Evolutionary conservation across 2,113 vertebrate species (phyloP).

Genomic region (Zosterops japonicus): DNA sequence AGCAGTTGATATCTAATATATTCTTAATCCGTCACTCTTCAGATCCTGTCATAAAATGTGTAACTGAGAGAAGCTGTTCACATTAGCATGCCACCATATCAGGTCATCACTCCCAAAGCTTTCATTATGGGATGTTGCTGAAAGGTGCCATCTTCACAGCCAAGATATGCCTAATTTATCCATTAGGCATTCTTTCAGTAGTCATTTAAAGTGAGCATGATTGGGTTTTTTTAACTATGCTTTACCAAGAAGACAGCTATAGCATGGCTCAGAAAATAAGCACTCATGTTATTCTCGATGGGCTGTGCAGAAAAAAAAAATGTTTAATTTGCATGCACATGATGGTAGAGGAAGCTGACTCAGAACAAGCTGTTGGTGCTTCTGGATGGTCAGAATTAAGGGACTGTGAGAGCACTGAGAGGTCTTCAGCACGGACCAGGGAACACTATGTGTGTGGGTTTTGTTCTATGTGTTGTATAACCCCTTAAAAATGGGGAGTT

Average conservation of each 20-base stretch:
- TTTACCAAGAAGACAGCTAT: slow-evolving; percentile 10
- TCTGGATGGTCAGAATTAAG: background rate
- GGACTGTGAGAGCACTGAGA: background rate
- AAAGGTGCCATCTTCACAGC: background rate
- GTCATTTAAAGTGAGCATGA: background rate
- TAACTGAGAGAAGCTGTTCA: background rate
- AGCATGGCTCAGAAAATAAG: background rate
- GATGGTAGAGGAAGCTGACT: background rate
- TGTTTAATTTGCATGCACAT: background rate
- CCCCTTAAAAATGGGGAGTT: background rate
- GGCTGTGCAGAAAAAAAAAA: background rate
- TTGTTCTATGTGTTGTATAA: background rate
- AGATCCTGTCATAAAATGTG: background rate
- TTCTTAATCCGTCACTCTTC: slow-evolving; percentile 1
- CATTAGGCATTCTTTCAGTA: slow-evolving; percentile 4
- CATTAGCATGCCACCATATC: background rate
- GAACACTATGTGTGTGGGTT: background rate
- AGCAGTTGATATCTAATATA: background rate
- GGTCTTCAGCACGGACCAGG: background rate
- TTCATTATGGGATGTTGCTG: slow-evolving; percentile 1
- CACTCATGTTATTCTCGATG: background rate
- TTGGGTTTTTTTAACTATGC: background rate
- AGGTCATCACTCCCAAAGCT: slow-evolving; percentile 1
- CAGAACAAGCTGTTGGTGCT: background rate
- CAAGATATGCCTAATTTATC: slow-evolving; percentile 25